Percentiles rank a stretch among this genome's conserved stretches.
phyloP scores from a whole-genome alignment of 2,888 invertebrate species.

The Cephus sareptanus region DNA sequence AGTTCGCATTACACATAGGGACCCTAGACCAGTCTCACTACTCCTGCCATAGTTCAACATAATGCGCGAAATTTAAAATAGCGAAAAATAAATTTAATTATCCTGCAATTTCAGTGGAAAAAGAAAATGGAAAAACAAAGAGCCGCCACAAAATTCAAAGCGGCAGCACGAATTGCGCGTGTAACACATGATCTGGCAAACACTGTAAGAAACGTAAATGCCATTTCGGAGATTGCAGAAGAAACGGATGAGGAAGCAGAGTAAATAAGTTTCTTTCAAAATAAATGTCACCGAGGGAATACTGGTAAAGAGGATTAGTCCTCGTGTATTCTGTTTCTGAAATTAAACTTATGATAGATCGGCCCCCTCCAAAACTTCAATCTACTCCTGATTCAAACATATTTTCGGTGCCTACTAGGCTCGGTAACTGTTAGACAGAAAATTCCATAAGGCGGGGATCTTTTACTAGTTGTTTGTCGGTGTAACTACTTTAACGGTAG shows the following conservation, averaged over 20 bases:
- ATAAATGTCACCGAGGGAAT: background rate
- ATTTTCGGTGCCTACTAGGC: too few relatives aligned
- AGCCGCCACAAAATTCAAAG: conserved; percentile 76
- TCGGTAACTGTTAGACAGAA: too few relatives aligned
- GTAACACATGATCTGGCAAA: conserved; percentile 56
- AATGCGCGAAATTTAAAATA: too few relatives aligned
- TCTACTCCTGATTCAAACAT: too few relatives aligned
- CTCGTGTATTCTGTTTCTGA: too few relatives aligned
- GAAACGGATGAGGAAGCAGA: background rate
- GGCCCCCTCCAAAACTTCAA: too few relatives aligned
- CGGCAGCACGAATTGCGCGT: conserved; percentile 73
- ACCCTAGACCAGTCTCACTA: background rate
- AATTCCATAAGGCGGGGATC: too few relatives aligned
- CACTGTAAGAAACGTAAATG: conserved; percentile 40
- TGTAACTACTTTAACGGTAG: too few relatives aligned
- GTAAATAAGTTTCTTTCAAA: too few relatives aligned
- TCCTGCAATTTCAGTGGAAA: conserved; percentile 71
- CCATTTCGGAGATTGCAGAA: conserved; percentile 3
- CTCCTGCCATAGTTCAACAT: background rate
- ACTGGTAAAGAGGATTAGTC: too few relatives aligned
- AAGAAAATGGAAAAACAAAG: conserved; percentile 75
- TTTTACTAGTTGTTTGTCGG: too few relatives aligned
- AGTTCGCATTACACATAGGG: background rate
- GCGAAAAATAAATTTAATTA: background rate
- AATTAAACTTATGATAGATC: too few relatives aligned